phyloP scores from a whole-genome alignment of 2,888 invertebrate genomes.

The Agonum fuliginosum region DNA sequence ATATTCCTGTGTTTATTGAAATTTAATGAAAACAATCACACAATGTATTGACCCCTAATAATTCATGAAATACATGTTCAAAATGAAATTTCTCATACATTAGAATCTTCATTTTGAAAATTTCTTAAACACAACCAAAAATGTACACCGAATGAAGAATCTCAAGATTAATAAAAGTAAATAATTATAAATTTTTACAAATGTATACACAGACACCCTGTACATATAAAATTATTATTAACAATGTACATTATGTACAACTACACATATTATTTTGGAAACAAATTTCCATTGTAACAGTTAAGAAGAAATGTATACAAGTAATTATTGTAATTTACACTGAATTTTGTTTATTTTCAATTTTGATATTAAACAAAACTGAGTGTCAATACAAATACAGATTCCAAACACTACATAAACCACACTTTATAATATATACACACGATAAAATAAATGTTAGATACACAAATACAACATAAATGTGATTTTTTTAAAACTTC shows the following conservation, averaged over 20 bases:
- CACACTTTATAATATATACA: conserved; percentile 45
- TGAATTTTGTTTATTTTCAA: background rate
- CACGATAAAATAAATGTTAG: conserved; percentile 44
- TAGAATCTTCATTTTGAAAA: background rate
- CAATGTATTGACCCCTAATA: too few species aligned
- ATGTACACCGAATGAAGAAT: conserved; percentile 14
- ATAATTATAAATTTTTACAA: background rate
- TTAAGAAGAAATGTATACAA: conserved; percentile 3
- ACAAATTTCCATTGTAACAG: background rate
- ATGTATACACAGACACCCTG: background rate
- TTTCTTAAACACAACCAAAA: background rate
- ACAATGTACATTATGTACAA: conserved; percentile 38
- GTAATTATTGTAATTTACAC: background rate
- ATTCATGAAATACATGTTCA: background rate
- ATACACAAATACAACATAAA: conserved; percentile 42
- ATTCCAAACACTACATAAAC: conserved; percentile 48
- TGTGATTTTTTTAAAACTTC: conserved; percentile 61
- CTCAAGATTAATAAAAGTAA: background rate
- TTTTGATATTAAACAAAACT: conserved; percentile 10
- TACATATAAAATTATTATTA: conserved; percentile 9
- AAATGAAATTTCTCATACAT: background rate
- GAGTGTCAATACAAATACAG: conserved; percentile 4
- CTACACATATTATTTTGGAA: conserved; percentile 5
- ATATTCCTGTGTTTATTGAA: background rate
- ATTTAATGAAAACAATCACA: too few species aligned